Evolutionary conservation across 2,797 vertebrate species (phyloP).

Genomic region (Cottoperca gobio): DNA sequence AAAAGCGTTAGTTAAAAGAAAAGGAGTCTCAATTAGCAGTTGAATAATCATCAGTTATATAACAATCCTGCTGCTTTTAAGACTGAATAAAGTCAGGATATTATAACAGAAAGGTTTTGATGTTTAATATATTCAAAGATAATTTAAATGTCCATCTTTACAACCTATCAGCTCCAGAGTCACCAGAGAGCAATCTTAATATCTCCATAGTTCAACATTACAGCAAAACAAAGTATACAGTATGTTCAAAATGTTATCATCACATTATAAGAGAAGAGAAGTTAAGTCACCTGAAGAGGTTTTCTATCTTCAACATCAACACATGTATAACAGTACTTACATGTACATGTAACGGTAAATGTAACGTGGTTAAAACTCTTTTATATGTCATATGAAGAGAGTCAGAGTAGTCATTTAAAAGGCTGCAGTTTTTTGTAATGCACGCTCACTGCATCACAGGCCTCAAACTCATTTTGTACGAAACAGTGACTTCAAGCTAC

Average conservation of each 20-base stretch:
- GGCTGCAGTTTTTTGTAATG: background rate
- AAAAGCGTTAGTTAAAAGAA: slow-evolving; percentile 44
- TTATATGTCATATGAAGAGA: background rate
- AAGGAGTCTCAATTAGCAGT: slow-evolving; percentile 39
- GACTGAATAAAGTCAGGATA: slow-evolving; percentile 21
- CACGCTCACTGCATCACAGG: slow-evolving; percentile 23
- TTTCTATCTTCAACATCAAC: background rate
- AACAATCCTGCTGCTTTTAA: slow-evolving; percentile 40
- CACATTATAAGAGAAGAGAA: background rate
- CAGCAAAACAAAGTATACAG: background rate
- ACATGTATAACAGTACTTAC: background rate
- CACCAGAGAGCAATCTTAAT: background rate
- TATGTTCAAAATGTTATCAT: background rate
- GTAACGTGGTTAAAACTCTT: background rate
- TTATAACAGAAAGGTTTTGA: slow-evolving; percentile 10
- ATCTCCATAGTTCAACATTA: background rate
- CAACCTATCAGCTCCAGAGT: background rate
- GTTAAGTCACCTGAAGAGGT: background rate
- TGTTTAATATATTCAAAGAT: slow-evolving; percentile 28
- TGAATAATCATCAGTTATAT: slow-evolving; percentile 39
- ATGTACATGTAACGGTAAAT: background rate
- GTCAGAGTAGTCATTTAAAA: background rate
- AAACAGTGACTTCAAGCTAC: slow-evolving; percentile 32
- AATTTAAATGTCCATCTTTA: slow-evolving; percentile 12
- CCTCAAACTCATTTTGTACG: slow-evolving; percentile 12